Evolutionary conservation across 1,140 invertebrate genomes (phyloP), one percentile per base, ranked within the genome.

Genomic region (Panulirus ornatus): DNA sequence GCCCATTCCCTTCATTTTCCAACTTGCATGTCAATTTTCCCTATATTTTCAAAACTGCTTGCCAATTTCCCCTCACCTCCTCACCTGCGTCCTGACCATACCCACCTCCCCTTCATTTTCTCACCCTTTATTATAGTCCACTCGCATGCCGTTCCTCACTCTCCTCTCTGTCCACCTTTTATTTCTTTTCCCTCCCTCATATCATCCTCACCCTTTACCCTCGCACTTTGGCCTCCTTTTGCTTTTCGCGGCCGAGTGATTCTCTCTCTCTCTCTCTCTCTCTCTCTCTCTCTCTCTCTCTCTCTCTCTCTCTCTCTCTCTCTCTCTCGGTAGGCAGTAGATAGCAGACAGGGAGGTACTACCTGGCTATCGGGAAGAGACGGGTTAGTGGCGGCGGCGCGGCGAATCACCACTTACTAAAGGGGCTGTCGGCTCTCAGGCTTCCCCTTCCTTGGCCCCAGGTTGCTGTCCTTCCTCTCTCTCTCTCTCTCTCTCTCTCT

Each of bases 291-390:
- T 22, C 36, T 40, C 36, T 14, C 73, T 22, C 73, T 16, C n/a
- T 76, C 40, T 36, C 73, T 76, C 73, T 76, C 73, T 76, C 36
- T 40, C 36, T 40, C 73, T 36, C 73, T 76, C 73, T 76, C 36
- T 76, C n/a, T n/a, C n/a, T n/a, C n/a, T n/a, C n/a, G n/a, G n/a
- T n/a, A n/a, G n/a, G n/a, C n/a, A n/a, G n/a, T 38, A 1, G 30
- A 36, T 16, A 16, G 30, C 40, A 38, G 30, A n/a, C n/a, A 22
- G n/a, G 40, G 6, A 76, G 5, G 19, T 16, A 40, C 66, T 8
- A 70, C n/a, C 36, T 70, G 27, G 36, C 36, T n/a, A 70, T 34
- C 36, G 3, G 66, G 66, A 70, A 70, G 36, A 30, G 36, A 70
- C 27, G 66, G 27, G 66, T n/a, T 34, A 30, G 66, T 30, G 66